Evolutionary conservation across 2,888 invertebrate genomes (phyloP).

Genomic region (Leucophenga montana): DNA sequence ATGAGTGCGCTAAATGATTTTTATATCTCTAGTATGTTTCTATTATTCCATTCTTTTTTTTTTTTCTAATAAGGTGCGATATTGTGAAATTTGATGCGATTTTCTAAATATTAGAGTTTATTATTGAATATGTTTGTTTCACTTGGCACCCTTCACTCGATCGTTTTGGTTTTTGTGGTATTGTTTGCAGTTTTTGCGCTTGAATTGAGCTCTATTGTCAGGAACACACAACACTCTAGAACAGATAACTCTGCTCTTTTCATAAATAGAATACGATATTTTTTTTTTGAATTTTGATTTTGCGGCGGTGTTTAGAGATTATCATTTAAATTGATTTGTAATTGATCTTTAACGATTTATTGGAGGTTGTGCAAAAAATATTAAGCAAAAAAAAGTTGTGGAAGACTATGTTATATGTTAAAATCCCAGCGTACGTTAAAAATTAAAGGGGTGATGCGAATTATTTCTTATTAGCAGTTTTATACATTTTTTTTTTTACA

Average conservation of each 20-base stretch:
- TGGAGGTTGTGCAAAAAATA: conserved; percentile 45
- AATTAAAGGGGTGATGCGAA: conserved; percentile 42
- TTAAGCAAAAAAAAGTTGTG: not conserved
- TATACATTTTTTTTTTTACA: not conserved
- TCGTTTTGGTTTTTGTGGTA: conserved; percentile 30
- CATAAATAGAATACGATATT: not conserved
- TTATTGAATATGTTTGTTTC: conserved; percentile 30
- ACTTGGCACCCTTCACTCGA: conserved; percentile 44
- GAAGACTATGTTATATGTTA: conserved; percentile 20
- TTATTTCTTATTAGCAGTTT: conserved; percentile 37
- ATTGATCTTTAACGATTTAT: conserved; percentile 53
- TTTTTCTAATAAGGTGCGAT: conserved; percentile 64
- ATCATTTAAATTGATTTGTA: conserved; percentile 57
- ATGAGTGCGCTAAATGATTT: conserved; percentile 14
- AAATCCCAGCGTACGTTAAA: not conserved
- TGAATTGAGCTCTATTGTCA: conserved; percentile 35
- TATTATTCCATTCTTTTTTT: conserved; percentile 50
- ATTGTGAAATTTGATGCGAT: conserved; percentile 68
- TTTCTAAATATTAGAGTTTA: conserved; percentile 45
- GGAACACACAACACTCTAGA: too few species aligned
- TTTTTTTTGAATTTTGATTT: conserved; percentile 25
- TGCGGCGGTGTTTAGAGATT: conserved; percentile 35
- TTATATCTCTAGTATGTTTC: conserved; percentile 30
- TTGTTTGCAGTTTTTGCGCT: conserved; percentile 37
- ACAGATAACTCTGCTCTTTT: not conserved